Conservation (phyloP, 1,140 invertebrate genomes). For the Stegodyphus dumicola region DNA sequence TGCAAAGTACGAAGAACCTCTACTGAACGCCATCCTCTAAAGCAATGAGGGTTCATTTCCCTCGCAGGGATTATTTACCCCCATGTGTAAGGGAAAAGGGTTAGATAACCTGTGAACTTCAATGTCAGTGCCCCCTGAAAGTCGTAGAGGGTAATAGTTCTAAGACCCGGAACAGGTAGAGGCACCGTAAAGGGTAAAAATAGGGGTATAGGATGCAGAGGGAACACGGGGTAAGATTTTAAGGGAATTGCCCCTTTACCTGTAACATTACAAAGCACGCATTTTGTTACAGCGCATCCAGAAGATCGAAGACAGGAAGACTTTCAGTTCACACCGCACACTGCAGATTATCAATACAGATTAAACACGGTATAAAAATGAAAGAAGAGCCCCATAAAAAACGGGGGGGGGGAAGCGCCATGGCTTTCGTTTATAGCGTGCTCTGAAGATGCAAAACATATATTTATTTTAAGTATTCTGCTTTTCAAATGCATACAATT, state of each 20-base stretch:
- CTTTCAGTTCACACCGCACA: no score
- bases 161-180: slow-evolving; percentile 59
- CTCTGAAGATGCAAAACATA: no score
- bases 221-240: neutral
- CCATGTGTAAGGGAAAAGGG: slow-evolving; percentile 21
- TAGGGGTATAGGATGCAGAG: slow-evolving; percentile 1
- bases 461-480: no score
- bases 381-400: no score
- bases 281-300: no score
- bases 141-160: slow-evolving; percentile 49
- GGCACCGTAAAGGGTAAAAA: slow-evolving; percentile 8
- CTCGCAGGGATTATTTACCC: slow-evolving; percentile 14
- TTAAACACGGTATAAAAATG: no score
- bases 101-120: slow-evolving; percentile 47
- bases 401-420: no score
- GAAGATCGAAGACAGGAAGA: no score
- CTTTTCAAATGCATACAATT: no score
- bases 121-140: slow-evolving; percentile 50
- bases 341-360: no score
- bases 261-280: neutral
- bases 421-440: no score
- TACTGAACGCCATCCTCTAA: neutral
- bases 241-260: neutral
- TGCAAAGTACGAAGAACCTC: no score
- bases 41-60: slow-evolving; percentile 16